These are phyloP conservation scores for Tringa solitaria DNA, from an alignment of 2,113 vertebrate genomes.

Conservation along the genomic window DNA sequence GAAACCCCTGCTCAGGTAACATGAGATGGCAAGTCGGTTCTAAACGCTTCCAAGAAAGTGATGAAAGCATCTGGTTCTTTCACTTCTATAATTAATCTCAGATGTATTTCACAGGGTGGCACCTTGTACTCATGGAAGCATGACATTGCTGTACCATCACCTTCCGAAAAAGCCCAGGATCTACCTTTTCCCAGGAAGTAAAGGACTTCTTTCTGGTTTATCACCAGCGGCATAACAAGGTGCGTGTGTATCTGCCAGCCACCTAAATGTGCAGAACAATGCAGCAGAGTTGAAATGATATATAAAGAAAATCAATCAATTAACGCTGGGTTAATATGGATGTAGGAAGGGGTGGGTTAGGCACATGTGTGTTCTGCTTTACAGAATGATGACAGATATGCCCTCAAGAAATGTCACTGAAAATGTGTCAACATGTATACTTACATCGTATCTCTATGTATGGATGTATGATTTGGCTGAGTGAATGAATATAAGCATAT, in stretches of 20 bases:
- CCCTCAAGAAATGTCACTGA: neutral
- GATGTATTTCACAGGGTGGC: neutral
- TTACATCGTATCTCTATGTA: neutral
- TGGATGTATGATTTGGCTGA: neutral
- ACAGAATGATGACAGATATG: neutral
- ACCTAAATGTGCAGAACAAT: neutral
- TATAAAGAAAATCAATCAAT: neutral
- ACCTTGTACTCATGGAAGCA: neutral
- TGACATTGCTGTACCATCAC: neutral
- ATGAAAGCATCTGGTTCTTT: constrained; percentile 18
- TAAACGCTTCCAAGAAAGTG: neutral
- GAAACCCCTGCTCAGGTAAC: neutral
- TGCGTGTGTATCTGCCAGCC: neutral
- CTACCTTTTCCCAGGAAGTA: neutral
- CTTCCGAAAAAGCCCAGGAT: neutral
- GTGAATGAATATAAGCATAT: neutral
- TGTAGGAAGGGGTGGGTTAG: neutral
- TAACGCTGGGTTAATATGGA: neutral
- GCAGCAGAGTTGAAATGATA: neutral
- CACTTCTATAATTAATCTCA: neutral
- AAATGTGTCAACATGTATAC: neutral
- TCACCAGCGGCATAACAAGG: neutral
- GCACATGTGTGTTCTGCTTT: neutral
- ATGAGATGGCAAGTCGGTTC: neutral
- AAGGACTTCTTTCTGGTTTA: neutral